phyloP scores from a whole-genome alignment of 2,888 invertebrate species.

The Polydesmus complanatus region DNA sequence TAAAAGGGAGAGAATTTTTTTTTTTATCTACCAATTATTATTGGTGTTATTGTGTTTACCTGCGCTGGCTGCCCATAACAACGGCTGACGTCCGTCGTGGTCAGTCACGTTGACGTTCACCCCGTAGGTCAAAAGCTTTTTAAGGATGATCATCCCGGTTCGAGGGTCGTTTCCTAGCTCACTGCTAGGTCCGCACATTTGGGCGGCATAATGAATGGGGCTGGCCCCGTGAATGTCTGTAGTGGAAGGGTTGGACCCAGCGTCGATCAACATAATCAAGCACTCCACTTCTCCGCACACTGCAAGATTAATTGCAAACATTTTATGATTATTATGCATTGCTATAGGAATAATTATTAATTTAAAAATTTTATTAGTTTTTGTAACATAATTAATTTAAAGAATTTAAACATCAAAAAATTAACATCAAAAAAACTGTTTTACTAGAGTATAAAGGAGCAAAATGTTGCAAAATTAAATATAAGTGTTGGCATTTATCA shows the following conservation, averaged over 20 bases:
- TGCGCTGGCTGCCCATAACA: constrained; percentile 95
- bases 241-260: constrained; percentile 70
- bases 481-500: too few relatives aligned
- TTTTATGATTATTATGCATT: constrained; percentile 17
- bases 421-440: not conserved
- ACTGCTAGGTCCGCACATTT: constrained; percentile 79
- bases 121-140: constrained; percentile 57
- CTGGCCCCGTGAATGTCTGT: constrained; percentile 89
- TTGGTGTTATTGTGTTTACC: constrained; percentile 36
- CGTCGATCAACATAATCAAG: constrained; percentile 63
- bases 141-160: constrained; percentile 59
- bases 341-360: not conserved
- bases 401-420: too few relatives aligned
- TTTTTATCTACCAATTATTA: not conserved
- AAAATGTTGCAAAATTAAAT: too few relatives aligned
- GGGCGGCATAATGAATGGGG: constrained; percentile 92
- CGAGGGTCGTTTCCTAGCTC: constrained; percentile 42
- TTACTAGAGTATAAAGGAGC: too few relatives aligned
- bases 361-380: too few relatives aligned
- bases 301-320: constrained; percentile 32
- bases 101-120: constrained; percentile 75
- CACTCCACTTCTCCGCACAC: constrained; percentile 90
- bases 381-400: too few relatives aligned
- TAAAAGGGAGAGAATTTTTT: too few relatives aligned
- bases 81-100: constrained; percentile 81